A percentile compares a stretch with the other conserved stretches of the same genome.
These are phyloP conservation scores for Paratilapia polleni DNA, from an alignment of 2,113 vertebrate species.

Conservation along the genomic window DNA sequence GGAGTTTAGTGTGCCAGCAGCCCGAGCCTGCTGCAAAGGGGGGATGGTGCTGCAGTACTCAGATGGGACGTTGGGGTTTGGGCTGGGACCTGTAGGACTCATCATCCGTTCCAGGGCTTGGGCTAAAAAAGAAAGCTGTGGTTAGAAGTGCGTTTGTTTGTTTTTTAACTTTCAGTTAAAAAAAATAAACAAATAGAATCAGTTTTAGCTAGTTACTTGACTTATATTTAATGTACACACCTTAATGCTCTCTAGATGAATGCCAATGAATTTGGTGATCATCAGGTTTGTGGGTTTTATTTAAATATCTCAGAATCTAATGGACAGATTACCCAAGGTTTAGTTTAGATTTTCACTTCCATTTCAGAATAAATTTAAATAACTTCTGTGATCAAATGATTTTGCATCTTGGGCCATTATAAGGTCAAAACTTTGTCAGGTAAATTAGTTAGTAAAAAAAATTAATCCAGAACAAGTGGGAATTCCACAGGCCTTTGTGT, in stretches of 20 bases:
- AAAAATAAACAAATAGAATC: no score
- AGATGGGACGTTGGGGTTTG: slow-evolving; percentile 84
- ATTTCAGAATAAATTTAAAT: not conserved
- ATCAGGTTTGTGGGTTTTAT: no score
- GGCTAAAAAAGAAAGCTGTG: slow-evolving; percentile 76
- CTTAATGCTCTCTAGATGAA: not conserved
- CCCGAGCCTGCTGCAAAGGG: slow-evolving; percentile 84
- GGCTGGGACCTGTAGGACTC: slow-evolving; percentile 88
- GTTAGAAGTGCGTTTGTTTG: not conserved
- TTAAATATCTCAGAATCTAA: no score
- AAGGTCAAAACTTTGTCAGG: no score
- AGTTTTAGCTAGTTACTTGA: not conserved
- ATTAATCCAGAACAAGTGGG: no score
- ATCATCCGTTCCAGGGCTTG: slow-evolving; percentile 97
- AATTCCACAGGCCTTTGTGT: no score
- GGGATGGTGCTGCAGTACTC: slow-evolving; percentile 84
- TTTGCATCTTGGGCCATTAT: not conserved
- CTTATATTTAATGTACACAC: not conserved
- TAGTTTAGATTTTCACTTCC: not conserved
- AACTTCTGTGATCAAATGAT: not conserved
- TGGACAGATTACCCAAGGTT: no score
- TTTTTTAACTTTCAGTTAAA: no score
- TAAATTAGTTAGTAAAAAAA: no score
- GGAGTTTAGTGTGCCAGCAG: slow-evolving; percentile 79
- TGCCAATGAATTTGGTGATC: not conserved